phyloP scores from a whole-genome alignment of 92 coral and sea anemone genomes.

The Epizoanthus stellaris region DNA sequence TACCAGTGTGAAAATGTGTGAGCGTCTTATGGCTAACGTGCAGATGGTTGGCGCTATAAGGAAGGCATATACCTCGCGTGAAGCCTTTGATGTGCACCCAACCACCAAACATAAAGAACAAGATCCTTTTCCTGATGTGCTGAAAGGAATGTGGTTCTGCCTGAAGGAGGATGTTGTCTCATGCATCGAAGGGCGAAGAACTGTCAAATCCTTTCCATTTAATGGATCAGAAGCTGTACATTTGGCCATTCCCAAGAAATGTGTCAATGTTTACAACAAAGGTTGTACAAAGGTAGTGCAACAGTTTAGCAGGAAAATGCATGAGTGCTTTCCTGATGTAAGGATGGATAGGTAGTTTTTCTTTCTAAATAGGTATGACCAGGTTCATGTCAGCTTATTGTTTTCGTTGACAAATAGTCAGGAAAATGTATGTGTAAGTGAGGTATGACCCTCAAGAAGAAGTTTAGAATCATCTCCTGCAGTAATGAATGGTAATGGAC shows the following conservation, averaged over 20 bases:
- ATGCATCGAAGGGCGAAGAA: not conserved
- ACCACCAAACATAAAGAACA: conserved; percentile 44
- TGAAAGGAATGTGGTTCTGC: conserved; percentile 68
- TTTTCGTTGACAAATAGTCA: too few relatives aligned
- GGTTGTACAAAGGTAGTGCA: conserved; percentile 27
- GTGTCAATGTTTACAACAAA: conserved; percentile 14
- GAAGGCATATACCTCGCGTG: conserved; percentile 31
- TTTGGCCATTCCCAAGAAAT: not conserved
- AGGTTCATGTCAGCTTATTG: too few relatives aligned
- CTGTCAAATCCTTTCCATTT: not conserved
- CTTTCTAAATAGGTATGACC: not conserved
- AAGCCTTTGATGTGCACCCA: conserved; percentile 56
- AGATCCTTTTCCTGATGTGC: conserved; percentile 53
- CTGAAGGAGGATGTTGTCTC: not conserved
- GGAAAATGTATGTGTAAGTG: too few relatives aligned
- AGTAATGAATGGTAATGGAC: conserved; percentile 8
- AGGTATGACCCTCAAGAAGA: not conserved
- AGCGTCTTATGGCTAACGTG: conserved; percentile 46
- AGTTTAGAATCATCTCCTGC: not conserved
- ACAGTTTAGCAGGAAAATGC: conserved; percentile 11
- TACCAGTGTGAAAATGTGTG: conserved; percentile 61
- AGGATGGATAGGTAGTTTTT: conserved; percentile 11
- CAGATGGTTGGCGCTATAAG: conserved; percentile 46
- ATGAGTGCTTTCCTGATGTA: conserved; percentile 21
- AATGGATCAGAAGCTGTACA: conserved; percentile 27